phyloP scores from a whole-genome alignment of 1,140 invertebrate species.

The Sitophilus oryzae region DNA sequence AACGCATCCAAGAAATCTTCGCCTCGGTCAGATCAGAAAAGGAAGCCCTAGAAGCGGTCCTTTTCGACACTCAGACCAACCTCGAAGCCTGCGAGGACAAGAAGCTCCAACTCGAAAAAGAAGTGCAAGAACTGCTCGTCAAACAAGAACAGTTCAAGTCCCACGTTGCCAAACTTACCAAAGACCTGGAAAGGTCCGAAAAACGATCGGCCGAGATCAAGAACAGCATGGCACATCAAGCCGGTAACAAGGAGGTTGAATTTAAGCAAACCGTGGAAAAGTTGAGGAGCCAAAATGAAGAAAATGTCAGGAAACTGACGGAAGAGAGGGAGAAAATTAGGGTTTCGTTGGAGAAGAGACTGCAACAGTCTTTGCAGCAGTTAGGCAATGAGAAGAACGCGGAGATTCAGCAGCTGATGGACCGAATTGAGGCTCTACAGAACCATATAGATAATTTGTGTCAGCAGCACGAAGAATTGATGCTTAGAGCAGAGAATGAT shows the following conservation, averaged over 20 bases:
- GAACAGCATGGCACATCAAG: slow-evolving; percentile 61
- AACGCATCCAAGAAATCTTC: slow-evolving; percentile 66
- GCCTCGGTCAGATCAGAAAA: slow-evolving; percentile 71
- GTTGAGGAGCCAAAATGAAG: slow-evolving; percentile 66
- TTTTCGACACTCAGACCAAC: slow-evolving; percentile 74
- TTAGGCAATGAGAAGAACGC: slow-evolving; percentile 67
- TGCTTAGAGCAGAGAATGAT: slow-evolving; percentile 78
- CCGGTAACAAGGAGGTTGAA: slow-evolving; percentile 67
- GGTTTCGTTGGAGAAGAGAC: slow-evolving; percentile 62
- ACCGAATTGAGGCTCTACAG: slow-evolving; percentile 66
- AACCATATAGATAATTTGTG: slow-evolving; percentile 69
- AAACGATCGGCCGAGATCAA: slow-evolving; percentile 68
- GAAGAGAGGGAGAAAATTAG: slow-evolving; percentile 74
- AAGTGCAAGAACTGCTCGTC: slow-evolving; percentile 67
- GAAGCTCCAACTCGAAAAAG: slow-evolving; percentile 65
- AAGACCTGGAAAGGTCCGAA: slow-evolving; percentile 69
- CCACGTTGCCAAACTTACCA: slow-evolving; percentile 56
- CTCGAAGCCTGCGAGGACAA: slow-evolving; percentile 66
- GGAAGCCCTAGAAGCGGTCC: slow-evolving; percentile 71
- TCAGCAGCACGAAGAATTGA: slow-evolving; percentile 77
- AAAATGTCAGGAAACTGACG: slow-evolving; percentile 65
- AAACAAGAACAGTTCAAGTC: slow-evolving; percentile 71
- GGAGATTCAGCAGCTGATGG: slow-evolving; percentile 64
- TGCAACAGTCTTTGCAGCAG: slow-evolving; percentile 65
- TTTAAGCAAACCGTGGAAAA: slow-evolving; percentile 67